Percentiles rank a stretch among this genome's conserved stretches.
These are phyloP conservation scores for Cantharis rufa DNA, from an alignment of 2,888 invertebrate genomes.

Conservation along the genomic window DNA sequence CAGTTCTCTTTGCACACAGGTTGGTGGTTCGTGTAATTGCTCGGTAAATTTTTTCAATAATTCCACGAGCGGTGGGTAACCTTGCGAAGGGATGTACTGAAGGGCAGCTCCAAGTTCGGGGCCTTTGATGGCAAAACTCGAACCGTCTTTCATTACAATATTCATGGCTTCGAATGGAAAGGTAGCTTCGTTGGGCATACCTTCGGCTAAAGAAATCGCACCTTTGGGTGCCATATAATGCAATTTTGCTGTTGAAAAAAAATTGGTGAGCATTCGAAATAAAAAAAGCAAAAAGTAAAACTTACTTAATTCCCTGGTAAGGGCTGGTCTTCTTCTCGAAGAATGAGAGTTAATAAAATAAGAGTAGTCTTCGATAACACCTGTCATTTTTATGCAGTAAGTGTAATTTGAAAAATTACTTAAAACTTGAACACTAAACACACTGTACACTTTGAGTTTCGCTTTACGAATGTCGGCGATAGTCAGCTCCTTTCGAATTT, in stretches of 20 bases:
- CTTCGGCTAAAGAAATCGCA: constrained; percentile 69
- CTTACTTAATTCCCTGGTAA: constrained; percentile 62
- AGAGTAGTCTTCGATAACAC: constrained; percentile 53
- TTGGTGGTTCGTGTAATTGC: constrained; percentile 68
- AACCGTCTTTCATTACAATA: constrained; percentile 62
- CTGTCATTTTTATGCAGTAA: constrained; percentile 5
- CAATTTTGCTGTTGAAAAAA: constrained; percentile 55
- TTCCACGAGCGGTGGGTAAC: constrained; percentile 63
- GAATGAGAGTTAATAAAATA: constrained; percentile 57
- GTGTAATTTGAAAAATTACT: not conserved
- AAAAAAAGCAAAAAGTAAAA: constrained; percentile 19
- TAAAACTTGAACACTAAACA: not conserved
- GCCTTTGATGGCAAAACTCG: constrained; percentile 60
- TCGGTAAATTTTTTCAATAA: constrained; percentile 67
- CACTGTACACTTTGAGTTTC: not conserved
- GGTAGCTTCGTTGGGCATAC: constrained; percentile 73
- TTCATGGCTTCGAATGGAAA: constrained; percentile 71
- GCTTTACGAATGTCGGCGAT: constrained; percentile 9
- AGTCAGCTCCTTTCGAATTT: constrained; percentile 14
- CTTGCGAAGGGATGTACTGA: constrained; percentile 77
- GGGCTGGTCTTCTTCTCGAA: constrained; percentile 56
- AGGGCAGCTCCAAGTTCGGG: constrained; percentile 66
- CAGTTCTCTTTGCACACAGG: constrained; percentile 64
- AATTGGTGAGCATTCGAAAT: constrained; percentile 4
- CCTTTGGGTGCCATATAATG: constrained; percentile 57